phyloP scores from a whole-genome alignment of 2,888 invertebrate genomes.

The Dioctria rufipes region DNA sequence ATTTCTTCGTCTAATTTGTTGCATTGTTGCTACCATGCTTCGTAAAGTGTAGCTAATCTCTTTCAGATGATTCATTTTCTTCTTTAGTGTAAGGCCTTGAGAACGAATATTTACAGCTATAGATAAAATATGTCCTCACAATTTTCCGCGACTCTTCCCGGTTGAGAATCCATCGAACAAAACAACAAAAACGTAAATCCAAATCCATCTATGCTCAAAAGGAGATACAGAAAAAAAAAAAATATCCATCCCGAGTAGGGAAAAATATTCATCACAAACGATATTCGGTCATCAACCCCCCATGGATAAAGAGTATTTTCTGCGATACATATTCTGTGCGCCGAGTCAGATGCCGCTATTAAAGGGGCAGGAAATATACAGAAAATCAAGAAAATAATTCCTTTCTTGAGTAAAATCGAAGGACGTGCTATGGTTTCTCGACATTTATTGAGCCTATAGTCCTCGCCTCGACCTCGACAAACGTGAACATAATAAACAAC shows the following conservation, averaged over 20 bases:
- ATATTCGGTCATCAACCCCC: conserved; percentile 40
- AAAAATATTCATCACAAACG: not conserved
- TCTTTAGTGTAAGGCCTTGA: too few species aligned
- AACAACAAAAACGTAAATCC: not conserved
- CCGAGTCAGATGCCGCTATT: conserved; percentile 30
- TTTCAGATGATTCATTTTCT: too few species aligned
- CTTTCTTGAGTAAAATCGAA: conserved; percentile 25
- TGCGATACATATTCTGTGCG: conserved; percentile 5
- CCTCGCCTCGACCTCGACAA: not conserved
- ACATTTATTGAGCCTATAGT: conserved; percentile 14
- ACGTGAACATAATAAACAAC: conserved; percentile 5
- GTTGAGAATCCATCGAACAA: too few species aligned
- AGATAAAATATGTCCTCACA: too few species aligned
- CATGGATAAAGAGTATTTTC: conserved; percentile 28
- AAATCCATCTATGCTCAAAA: conserved; percentile 2
- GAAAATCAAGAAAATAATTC: conserved; percentile 23
- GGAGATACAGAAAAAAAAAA: not conserved
- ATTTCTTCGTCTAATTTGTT: too few species aligned
- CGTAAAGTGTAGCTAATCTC: too few species aligned
- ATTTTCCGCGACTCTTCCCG: too few species aligned
- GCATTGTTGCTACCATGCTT: too few species aligned
- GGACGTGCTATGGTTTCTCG: conserved; percentile 37
- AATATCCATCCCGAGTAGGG: too few species aligned
- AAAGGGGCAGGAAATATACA: conserved; percentile 24
- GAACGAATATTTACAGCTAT: too few species aligned